Base-by-base conservation (phyloP, 2,888 invertebrate species). In the Palloptera scutellata region DNA sequence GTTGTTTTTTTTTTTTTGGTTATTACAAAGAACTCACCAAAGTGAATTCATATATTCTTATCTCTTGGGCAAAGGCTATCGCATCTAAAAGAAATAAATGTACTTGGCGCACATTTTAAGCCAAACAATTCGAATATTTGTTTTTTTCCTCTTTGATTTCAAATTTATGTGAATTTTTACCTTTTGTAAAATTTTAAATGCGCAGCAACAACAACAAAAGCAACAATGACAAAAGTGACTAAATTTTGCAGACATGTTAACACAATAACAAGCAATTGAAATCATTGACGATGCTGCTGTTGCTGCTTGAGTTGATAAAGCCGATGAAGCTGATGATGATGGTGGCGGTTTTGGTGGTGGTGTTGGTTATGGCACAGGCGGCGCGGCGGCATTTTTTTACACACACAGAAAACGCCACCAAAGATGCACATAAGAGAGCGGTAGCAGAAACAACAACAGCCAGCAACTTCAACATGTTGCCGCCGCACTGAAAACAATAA, bases 191-290 rank as follows among this genome's bases (percentile, higher is more conserved):
- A 11, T 8, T 48, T 48, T 48, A 15, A 2, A 13, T 48, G 48
- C 10, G 6, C 30, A 30, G 30, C 30, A 30, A 30, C 30, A 30
- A 30, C 30, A 4, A 15, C 48, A 48, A 2, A 11, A 15, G 10
- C 48, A 48, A 48, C 15, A 48, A 48, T 15, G 30, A 43, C 30
- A 43, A 41, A 59, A 59, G 42, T 59, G 58, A 59, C 43, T 43
- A 59, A 43, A 59, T 59, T 59, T 59, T 42, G 42, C 43, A n/a
- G 41, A 43, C 43, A 59, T 59, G 58, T 59, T 59, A 59, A 59
- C 58, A 59, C 58, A 59, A 43, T 43, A 17, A 30, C 30, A 30
- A 30, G 30, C 30, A 30, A 30, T 30, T 30, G 30, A 30, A 30
- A 30, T 30, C 30, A 30, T 30, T 30, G 48, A 48, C 15, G 48